Conservation (phyloP, 2,888 invertebrate genomes). For the Mamestra brassicae region DNA sequence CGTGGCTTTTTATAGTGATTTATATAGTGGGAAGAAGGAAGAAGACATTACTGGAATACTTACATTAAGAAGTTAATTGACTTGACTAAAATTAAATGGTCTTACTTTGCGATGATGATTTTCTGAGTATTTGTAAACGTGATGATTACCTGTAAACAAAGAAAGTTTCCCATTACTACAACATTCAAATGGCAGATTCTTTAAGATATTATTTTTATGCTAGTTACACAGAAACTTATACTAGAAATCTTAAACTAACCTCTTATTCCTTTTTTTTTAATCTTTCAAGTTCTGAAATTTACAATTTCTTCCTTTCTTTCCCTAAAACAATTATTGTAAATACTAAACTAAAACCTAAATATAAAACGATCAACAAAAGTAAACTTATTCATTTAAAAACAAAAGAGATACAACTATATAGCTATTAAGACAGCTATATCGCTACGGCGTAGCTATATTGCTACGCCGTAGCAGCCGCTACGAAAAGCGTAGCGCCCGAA, state of each 20-base stretch:
- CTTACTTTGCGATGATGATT: conserved; percentile 13
- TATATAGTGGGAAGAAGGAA: conserved; percentile 45
- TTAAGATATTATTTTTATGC: neutral
- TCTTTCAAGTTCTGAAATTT: neutral
- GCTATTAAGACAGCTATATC: conserved; percentile 22
- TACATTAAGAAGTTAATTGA: neutral
- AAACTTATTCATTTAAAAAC: conserved; percentile 45
- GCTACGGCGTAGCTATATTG: conserved; percentile 32
- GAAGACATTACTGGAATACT: conserved; percentile 21
- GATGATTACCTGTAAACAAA: conserved; percentile 52
- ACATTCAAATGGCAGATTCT: neutral
- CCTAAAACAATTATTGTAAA: neutral
- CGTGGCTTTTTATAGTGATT: conserved; percentile 65
- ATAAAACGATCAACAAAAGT: conserved; percentile 32
- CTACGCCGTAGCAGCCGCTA: conserved; percentile 61
- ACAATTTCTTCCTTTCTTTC: too few species aligned
- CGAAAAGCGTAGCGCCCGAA: conserved; percentile 59
- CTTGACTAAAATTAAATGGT: neutral
- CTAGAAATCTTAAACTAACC: neutral
- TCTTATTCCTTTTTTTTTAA: neutral
- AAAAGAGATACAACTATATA: conserved; percentile 31
- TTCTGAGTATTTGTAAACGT: neutral
- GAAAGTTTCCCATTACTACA: neutral
- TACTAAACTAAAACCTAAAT: neutral
- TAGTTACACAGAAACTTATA: neutral